phyloP scores from a whole-genome alignment of 2,113 vertebrate genomes.

The Empidonax traillii region DNA sequence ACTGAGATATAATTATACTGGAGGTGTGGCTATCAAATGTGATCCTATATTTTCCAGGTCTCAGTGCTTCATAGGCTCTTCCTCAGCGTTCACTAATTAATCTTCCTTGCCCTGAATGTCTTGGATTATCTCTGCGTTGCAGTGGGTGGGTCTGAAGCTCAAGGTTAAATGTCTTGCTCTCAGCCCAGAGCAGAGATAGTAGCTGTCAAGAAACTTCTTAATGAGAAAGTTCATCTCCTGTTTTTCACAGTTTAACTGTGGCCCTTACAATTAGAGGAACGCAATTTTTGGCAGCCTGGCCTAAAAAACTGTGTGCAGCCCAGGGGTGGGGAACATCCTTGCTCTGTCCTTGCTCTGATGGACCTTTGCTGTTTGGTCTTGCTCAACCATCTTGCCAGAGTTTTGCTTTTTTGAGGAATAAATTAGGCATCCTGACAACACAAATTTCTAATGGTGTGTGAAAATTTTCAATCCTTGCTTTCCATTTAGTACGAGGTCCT shows the following conservation, averaged over 20 bases:
- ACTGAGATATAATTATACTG: slow-evolving; percentile 5
- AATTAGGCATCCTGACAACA: not conserved
- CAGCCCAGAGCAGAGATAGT: not conserved
- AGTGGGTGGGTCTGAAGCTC: not conserved
- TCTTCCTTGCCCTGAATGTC: not conserved
- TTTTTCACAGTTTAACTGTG: not conserved
- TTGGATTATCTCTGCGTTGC: slow-evolving; percentile 2
- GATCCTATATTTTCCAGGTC: not conserved
- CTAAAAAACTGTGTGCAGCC: not conserved
- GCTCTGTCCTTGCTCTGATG: not conserved
- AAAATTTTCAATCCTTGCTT: not conserved
- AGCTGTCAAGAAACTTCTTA: not conserved
- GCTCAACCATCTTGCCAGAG: not conserved
- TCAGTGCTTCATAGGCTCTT: not conserved
- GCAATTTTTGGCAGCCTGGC: not conserved
- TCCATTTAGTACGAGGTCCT: not conserved
- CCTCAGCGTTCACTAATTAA: not conserved
- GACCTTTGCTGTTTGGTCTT: not conserved
- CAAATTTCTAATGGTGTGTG: not conserved
- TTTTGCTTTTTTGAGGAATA: not conserved
- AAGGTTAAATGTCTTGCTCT: not conserved
- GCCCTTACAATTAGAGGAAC: not conserved
- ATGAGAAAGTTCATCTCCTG: not conserved
- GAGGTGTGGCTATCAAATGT: not conserved
- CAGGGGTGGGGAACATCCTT: not conserved